Evolutionary conservation across 2,113 vertebrate genomes (phyloP).

Genomic region (Colaptes auratus): DNA sequence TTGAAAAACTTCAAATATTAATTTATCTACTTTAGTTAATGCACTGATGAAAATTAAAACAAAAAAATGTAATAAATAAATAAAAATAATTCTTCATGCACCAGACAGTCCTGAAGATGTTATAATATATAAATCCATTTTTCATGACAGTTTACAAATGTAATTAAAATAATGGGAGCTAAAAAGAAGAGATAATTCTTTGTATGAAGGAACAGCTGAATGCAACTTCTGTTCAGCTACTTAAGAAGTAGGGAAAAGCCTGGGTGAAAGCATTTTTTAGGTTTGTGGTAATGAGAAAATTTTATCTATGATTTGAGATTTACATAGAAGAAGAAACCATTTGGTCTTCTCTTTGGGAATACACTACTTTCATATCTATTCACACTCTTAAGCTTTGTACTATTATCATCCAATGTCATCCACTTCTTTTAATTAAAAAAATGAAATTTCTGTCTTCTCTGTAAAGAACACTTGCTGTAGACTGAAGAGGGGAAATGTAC

Average conservation of each 20-base stretch:
- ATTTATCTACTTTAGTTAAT: background rate
- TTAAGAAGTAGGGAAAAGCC: background rate
- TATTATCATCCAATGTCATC: background rate
- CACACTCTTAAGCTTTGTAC: background rate
- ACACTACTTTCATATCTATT: background rate
- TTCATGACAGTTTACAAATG: background rate
- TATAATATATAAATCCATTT: background rate
- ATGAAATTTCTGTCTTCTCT: background rate
- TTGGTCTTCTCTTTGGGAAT: background rate
- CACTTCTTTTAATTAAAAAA: background rate
- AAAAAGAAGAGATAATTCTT: background rate
- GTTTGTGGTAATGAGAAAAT: background rate
- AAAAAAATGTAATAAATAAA: background rate
- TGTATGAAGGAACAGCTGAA: background rate
- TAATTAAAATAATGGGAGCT: background rate
- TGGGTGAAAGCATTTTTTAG: background rate
- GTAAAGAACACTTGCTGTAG: background rate
- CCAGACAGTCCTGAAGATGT: background rate
- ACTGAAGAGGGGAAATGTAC: background rate
- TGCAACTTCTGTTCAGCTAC: background rate
- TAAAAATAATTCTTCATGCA: background rate
- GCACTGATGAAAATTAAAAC: background rate
- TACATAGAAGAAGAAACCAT: background rate
- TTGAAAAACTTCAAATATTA: background rate
- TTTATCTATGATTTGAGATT: background rate